Base-by-base conservation (phyloP, 2,888 invertebrate genomes). In the Periphyllus acericola region DNA sequence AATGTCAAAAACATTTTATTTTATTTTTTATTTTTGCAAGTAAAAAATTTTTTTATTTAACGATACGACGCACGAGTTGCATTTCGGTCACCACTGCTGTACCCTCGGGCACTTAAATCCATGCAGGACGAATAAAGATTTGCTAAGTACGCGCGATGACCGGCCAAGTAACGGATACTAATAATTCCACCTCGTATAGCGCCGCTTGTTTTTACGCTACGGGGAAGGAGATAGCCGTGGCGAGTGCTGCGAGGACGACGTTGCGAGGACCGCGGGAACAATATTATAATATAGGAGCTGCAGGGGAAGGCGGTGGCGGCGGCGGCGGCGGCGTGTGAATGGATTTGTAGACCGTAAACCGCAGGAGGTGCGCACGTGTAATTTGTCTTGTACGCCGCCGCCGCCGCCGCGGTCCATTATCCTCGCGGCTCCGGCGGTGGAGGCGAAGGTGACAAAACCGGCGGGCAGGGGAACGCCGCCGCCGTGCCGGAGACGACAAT, bases 301-400 rank as follows among this genome's bases (percentile, higher is more conserved):
- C 66, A 66, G 40, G 60, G 25, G 60, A 60, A 71, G 78, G n/a
- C 76, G n/a, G 46, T 11, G 72, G 40, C 82, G 55, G 36, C 66
- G 75, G 84, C 36, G 72, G 55, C 72, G 76, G 55, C 19, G 40
- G n/a, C 19, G n/a, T 25, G 79, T 72, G 80, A 86, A 86, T 86
- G 86, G 80, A 86, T 74, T 46, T 66, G 87, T 81, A 74, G 80
- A 74, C 87, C 74, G 87, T 87, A 87, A 87, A 81, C 87, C 87
- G 87, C 87, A 81, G 87, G 80, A 80, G 86, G 86, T 74, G 71
- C 79, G 74, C 83, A 40, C 79, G 80, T 81, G 87, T 87, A 87
- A 87, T 87, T 87, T 75, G 87, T 87, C 87, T 87, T 87, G 87
- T 81, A 74, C 52, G 68, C 81, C 68, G n/a, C 21, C 55, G 84